Evolutionary conservation across 1,140 invertebrate genomes (phyloP), one percentile per base, ranked within the genome.

Genomic region (Procambarus virginalis): DNA sequence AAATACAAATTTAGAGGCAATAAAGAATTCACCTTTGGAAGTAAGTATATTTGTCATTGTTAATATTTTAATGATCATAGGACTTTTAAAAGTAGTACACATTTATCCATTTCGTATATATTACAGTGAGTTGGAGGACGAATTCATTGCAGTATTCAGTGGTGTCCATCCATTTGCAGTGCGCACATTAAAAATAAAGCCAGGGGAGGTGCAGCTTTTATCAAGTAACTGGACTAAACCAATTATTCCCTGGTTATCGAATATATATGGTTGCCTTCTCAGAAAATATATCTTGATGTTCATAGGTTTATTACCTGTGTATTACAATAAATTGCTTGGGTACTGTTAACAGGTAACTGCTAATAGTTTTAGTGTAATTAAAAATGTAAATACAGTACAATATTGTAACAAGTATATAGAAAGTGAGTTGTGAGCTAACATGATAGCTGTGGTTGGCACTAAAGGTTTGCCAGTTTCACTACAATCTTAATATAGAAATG

Each of bases 91-190:
- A 81, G 1, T 81, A 10, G 9, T n/a, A 3, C 12, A 3, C 3
- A 10, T 20, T 20, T 81, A 81, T 81, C 79, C 79, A 12, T 20
- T 81, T n/a, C 51, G 79, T 34, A 81, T 81, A 49, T 81, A 81
- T 60, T 81, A 81, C 79, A 81, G 79, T 81, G 79, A 81, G 51
- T 10, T 81, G 17, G 79, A 81, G 79, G 79, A 81, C 20, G 9
- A 81, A 4, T 81, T 81, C 45, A 60, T 81, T 45, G 49, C 48
- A 20, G 79, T 81, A 45, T 81, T 81, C 51, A n/a, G 58, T 46
- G 79, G 79, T 81, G 3, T 22, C 22, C 79, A 81, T 81, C 79
- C 79, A 46, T 81, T 60, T 3, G n/a, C 51, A 17, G 45, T 46
- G 34, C 79, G 79, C n/a, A 20, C 55, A 45, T 34, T 81, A 45